phyloP scores from a whole-genome alignment of 2,113 vertebrate species.

The Trichechus manatus region DNA sequence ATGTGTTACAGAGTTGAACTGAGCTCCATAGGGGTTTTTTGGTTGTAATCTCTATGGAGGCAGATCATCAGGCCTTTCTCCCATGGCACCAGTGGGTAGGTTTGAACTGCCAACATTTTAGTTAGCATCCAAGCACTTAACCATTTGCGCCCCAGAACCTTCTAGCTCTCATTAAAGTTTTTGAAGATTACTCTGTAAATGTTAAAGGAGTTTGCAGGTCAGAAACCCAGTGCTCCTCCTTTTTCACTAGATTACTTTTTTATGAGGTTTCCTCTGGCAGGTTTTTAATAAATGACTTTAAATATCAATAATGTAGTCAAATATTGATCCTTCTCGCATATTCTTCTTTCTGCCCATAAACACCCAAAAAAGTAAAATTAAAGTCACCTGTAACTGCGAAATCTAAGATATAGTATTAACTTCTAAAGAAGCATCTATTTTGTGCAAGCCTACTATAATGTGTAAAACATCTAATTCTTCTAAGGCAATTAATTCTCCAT shows the following conservation, averaged over 20 bases:
- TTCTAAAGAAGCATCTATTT: background rate
- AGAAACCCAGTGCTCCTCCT: background rate
- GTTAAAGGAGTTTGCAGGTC: background rate
- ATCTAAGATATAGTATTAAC: background rate
- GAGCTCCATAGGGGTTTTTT: background rate
- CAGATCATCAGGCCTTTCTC: background rate
- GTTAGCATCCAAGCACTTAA: background rate
- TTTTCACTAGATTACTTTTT: background rate
- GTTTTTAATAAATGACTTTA: constrained; percentile 51
- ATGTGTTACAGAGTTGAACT: background rate
- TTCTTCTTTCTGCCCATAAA: constrained; percentile 35
- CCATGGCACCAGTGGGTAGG: background rate
- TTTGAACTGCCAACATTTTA: background rate
- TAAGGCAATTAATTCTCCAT: background rate
- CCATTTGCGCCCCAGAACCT: background rate
- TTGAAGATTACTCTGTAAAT: background rate
- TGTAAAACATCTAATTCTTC: background rate
- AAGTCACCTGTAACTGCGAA: constrained; percentile 28
- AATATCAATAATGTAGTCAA: background rate
- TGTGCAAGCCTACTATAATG: background rate
- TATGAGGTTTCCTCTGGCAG: background rate
- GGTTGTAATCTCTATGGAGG: background rate
- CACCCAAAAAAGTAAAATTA: background rate
- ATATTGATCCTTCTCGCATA: background rate
- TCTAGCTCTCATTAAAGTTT: background rate